Conservation (phyloP, 2,113 vertebrate species). For the Falcunculus frontatus region DNA sequence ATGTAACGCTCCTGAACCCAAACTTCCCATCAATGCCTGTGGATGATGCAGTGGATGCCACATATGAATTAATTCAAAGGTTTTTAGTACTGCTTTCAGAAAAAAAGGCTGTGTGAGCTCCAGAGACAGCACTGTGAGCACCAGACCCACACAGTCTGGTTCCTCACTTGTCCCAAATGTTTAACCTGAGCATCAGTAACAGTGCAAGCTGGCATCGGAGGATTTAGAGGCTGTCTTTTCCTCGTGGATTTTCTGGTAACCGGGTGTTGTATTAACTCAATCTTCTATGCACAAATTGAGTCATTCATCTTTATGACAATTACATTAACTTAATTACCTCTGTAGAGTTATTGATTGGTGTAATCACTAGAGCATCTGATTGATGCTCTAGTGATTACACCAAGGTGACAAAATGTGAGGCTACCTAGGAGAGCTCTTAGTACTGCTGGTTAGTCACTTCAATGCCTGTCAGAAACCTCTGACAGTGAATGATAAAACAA, state of each 20-base stretch:
- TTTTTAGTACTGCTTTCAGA: not conserved
- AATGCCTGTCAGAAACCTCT: not conserved
- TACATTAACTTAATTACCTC: not conserved
- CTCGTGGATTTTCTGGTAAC: not conserved
- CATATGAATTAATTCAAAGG: not conserved
- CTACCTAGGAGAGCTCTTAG: not conserved
- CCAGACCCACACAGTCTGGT: not conserved
- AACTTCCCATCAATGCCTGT: not conserved
- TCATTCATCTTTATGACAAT: not conserved
- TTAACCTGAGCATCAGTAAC: not conserved
- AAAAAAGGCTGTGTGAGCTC: not conserved
- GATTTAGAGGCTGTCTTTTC: not conserved
- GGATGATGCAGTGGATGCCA: not conserved
- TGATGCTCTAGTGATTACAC: not conserved
- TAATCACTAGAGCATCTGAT: no score
- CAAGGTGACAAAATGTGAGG: not conserved
- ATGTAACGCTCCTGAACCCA: not conserved
- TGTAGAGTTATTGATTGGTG: no score
- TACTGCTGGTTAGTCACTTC: not conserved
- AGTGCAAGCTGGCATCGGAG: not conserved
- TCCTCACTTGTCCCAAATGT: not conserved
- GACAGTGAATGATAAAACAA: not conserved
- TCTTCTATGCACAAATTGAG: not conserved
- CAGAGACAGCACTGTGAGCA: not conserved
- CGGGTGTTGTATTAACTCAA: not conserved